Conservation (phyloP, 2,113 vertebrate genomes). For the Proteles cristata region DNA sequence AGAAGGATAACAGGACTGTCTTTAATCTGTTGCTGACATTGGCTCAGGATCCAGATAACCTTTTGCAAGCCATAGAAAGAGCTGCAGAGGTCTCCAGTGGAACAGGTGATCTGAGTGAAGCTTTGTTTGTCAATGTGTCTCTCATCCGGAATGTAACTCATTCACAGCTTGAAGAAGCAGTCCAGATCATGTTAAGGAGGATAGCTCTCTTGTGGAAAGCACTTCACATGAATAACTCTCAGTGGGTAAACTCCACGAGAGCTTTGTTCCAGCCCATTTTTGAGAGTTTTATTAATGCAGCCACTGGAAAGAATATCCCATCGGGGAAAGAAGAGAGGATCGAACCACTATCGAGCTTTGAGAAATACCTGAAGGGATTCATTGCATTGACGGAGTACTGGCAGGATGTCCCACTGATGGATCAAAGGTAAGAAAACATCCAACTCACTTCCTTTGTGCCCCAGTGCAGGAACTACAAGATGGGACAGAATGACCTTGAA, state of each 20-base stretch:
- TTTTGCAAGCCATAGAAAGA: neutral
- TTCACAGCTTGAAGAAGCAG: neutral
- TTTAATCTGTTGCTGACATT: neutral
- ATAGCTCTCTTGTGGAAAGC: neutral
- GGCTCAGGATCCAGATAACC: neutral
- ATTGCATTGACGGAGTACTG: neutral
- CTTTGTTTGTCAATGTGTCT: neutral
- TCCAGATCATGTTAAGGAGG: neutral
- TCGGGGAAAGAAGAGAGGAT: neutral
- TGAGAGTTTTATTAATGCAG: neutral
- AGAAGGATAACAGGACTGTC: neutral
- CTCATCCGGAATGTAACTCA: neutral
- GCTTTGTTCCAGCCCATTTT: neutral
- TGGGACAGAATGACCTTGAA: neutral
- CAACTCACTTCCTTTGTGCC: neutral
- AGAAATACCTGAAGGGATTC: conserved; percentile 10
- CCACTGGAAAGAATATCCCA: neutral
- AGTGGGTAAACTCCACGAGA: neutral
- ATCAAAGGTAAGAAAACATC: conserved; percentile 49
- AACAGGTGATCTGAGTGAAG: neutral
- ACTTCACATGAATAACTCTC: neutral
- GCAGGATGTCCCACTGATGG: neutral
- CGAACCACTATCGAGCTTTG: neutral
- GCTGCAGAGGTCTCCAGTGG: neutral
- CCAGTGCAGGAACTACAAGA: neutral